Base-by-base conservation (phyloP, 1,140 invertebrate genomes). In the Campoletis sonorensis region DNA sequence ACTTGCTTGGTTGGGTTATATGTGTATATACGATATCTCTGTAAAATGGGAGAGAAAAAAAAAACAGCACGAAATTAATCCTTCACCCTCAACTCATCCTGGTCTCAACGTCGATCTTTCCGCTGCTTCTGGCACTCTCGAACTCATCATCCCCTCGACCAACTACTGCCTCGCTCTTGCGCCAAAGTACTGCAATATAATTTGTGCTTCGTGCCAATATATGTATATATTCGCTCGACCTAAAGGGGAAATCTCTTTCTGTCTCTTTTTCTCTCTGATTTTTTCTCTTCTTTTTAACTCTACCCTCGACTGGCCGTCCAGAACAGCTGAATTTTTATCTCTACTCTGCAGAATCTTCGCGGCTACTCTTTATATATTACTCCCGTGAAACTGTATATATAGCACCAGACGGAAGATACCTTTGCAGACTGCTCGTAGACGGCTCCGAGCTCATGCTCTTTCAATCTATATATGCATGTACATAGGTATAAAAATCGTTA, bases 271-370 rank as follows among this genome's bases (percentile, higher is more conserved):
- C 23, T 58, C 45, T 23, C 49, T 18, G 27, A 2, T 40, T 64
- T 77, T 64, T 64, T 77, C 30, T 40, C n/a, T 33, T 58, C 26
- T 64, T 61, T 61, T 64, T 54, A 3, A 26, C 26, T 15, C 23
- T 26, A 51, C 16, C 26, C 51, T 30, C 40, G 13, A 37, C 27
- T 33, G n/a, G 45, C 64, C 27, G 45, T 71, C 49, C 30, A 18
- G 64, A 51, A 51, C 67, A 72, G 30, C 67, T 79, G 79, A 79
- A 79, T 79, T 79, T 70, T 79, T 79, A 79, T 79, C 79, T 79
- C 26, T 61, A 79, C 79, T 72, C 67, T 61, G 79, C 79, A 79
- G 79, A 71, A 79, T 61, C 70, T 61, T 71, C 79, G 64, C 45
- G 40, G 33, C 51, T 54, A 26, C 64, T 71, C 21, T 45, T 54